These are phyloP conservation scores for Spea bombifrons DNA, from an alignment of 2,113 vertebrate genomes.

Conservation along the genomic window DNA sequence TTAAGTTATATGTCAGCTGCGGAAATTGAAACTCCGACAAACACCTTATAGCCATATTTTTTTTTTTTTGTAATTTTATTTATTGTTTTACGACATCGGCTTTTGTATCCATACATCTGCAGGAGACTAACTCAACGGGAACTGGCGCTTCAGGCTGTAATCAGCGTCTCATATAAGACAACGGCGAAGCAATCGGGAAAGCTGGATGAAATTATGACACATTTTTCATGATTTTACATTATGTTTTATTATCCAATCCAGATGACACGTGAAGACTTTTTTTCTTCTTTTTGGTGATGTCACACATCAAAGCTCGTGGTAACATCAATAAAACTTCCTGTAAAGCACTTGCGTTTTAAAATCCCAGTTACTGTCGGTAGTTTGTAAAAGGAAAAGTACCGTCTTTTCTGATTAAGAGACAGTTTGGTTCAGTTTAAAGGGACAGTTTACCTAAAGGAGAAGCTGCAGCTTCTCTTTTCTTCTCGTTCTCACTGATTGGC, in stretches of 20 bases:
- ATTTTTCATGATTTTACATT: conserved; percentile 45
- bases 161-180: conserved; percentile 41
- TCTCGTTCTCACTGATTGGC: too few relatives aligned
- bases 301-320: neutral
- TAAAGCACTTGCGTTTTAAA: neutral
- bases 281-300: conserved; percentile 30
- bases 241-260: conserved; percentile 41
- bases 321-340: neutral
- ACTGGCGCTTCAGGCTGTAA: conserved; percentile 44
- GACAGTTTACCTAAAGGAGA: too few relatives aligned
- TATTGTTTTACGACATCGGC: conserved; percentile 22
- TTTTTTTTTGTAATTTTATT: neutral
- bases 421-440: too few relatives aligned
- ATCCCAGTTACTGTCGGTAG: too few relatives aligned
- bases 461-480: too few relatives aligned
- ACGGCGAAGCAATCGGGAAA: conserved; percentile 40
- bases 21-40: conserved; percentile 42
- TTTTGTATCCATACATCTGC: conserved; percentile 33
- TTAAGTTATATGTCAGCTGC: conserved; percentile 49
- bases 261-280: conserved; percentile 14
- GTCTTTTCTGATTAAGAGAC: too few relatives aligned
- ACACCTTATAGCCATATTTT: conserved; percentile 35
- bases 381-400: too few relatives aligned
- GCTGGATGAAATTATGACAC: conserved; percentile 36
- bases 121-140: conserved; percentile 36